Conservation (phyloP, 2,888 invertebrate species). For the Epinotia ramella region DNA sequence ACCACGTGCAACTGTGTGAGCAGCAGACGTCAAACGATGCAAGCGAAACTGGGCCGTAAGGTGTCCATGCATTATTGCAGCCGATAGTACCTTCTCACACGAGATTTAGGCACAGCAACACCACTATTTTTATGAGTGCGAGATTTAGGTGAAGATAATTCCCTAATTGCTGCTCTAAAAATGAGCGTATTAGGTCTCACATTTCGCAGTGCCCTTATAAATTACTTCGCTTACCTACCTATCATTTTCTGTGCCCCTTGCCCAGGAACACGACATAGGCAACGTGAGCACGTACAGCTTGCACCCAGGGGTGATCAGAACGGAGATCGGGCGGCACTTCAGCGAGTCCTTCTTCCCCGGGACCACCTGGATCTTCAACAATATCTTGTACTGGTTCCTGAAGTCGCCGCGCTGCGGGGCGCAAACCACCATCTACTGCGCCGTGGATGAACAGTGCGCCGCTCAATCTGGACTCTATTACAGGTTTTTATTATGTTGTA, state of each 20-base stretch:
- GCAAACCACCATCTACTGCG: conserved; percentile 90
- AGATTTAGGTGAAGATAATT: no score
- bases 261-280: conserved; percentile 65
- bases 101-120: no score
- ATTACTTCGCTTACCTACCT: neutral
- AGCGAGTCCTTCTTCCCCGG: conserved; percentile 66
- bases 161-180: no score
- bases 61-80: no score
- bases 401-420: conserved; percentile 88
- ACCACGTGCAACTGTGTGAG: no score
- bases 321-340: conserved; percentile 87
- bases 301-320: conserved; percentile 87
- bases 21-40: no score
- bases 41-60: no score
- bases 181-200: no score
- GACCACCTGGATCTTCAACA: conserved; percentile 63
- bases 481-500: conserved; percentile 58
- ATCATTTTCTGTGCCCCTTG: conserved; percentile 21
- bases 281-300: conserved; percentile 86
- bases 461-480: conserved; percentile 85
- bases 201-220: neutral
- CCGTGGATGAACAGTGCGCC: conserved; percentile 86
- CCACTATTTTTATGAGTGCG: no score
- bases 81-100: no score
- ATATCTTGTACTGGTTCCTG: conserved; percentile 72